Evolutionary conservation across 2,797 vertebrate genomes (phyloP).

Genomic region (Malacoctenus gilli): DNA sequence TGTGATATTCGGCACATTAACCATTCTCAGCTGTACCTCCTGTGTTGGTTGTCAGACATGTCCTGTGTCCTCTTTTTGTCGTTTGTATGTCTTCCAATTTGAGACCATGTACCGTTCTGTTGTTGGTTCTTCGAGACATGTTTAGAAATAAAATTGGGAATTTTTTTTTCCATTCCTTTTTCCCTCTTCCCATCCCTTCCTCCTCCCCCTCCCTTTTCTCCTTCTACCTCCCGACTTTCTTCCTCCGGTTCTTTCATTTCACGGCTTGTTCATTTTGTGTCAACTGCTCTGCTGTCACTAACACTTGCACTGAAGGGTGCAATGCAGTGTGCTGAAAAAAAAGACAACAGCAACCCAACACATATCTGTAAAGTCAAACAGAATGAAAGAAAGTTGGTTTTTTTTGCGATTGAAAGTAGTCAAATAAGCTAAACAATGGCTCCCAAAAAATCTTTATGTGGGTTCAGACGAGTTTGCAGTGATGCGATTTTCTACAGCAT

Average conservation of each 20-base stretch:
- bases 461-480: constrained; percentile 45
- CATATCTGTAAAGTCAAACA: constrained; percentile 43
- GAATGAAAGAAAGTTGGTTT: background rate
- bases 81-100: constrained; percentile 80
- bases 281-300: constrained; percentile 55
- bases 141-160: constrained; percentile 67
- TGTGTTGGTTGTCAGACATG: constrained; percentile 58
- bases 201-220: constrained; percentile 14
- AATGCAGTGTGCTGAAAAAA: constrained; percentile 58
- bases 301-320: constrained; percentile 62
- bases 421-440: too few species aligned
- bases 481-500: constrained; percentile 41
- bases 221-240: constrained; percentile 10
- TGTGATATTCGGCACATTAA: constrained; percentile 63
- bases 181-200: constrained; percentile 41
- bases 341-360: constrained; percentile 54
- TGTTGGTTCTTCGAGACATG: constrained; percentile 56
- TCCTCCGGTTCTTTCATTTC: constrained; percentile 48
- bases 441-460: too few species aligned
- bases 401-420: too few species aligned
- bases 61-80: constrained; percentile 71
- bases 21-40: constrained; percentile 64
- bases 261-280: constrained; percentile 42
- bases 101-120: constrained; percentile 67
- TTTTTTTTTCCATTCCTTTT: constrained; percentile 45